These are phyloP conservation scores for Gari tellinella DNA, from an alignment of 2,888 invertebrate genomes.

Conservation along the genomic window DNA sequence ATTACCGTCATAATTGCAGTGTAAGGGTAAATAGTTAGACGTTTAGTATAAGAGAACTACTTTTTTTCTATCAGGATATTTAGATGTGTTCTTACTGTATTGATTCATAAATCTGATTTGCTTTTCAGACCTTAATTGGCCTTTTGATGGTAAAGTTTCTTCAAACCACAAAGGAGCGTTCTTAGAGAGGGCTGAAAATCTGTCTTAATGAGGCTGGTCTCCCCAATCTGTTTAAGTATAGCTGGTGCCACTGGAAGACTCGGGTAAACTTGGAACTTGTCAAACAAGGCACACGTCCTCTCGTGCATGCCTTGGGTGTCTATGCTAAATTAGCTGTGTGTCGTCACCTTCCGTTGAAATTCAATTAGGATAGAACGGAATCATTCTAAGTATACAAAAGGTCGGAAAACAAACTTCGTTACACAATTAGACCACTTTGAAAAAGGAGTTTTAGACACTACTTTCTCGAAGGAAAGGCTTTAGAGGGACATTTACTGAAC, in stretches of 20 bases:
- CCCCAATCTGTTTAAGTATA: slow-evolving; percentile 18
- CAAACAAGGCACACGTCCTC: slow-evolving; percentile 3
- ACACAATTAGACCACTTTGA: slow-evolving; percentile 1
- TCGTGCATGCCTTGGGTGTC: neutral
- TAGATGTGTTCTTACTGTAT: neutral
- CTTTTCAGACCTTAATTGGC: slow-evolving; percentile 7
- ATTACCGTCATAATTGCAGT: too few relatives aligned
- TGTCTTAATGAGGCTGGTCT: slow-evolving; percentile 23
- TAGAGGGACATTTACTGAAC: neutral
- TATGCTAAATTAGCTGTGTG: neutral
- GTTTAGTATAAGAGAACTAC: too few relatives aligned
- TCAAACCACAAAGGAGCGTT: slow-evolving; percentile 27
- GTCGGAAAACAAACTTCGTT: slow-evolving; percentile 1
- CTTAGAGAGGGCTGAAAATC: slow-evolving; percentile 18
- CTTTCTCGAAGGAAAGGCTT: neutral
- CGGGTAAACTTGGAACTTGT: neutral
- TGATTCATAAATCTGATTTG: slow-evolving; percentile 14
- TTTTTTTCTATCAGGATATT: slow-evolving; percentile 2
- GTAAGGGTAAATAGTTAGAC: too few relatives aligned
- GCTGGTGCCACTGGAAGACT: slow-evolving; percentile 17
- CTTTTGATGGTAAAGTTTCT: slow-evolving; percentile 2
- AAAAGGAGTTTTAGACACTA: slow-evolving; percentile 1
- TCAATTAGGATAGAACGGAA: slow-evolving; percentile 7
- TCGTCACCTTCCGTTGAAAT: slow-evolving; percentile 6
- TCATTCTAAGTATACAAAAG: slow-evolving; percentile 1